Conservation (phyloP, 1,140 invertebrate genomes). For the Drosophila hydei region DNA sequence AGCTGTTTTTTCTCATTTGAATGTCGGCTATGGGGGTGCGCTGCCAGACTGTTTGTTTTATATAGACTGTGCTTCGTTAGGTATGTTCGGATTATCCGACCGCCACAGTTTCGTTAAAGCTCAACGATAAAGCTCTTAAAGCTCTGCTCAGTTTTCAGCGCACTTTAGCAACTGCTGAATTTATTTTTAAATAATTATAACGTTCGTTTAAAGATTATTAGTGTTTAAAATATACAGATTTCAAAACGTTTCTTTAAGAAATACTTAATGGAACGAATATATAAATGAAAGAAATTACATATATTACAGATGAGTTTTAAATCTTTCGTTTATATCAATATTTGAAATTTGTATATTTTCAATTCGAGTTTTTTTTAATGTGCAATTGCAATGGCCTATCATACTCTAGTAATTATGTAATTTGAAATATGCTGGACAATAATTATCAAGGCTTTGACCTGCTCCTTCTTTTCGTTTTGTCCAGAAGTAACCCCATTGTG, state of each 20-base stretch:
- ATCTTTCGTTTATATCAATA: no score
- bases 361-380: background rate
- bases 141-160: background rate
- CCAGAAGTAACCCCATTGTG: background rate
- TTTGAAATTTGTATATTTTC: background rate
- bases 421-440: background rate
- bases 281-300: no score
- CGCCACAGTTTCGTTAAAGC: conserved; percentile 9
- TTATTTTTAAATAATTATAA: no score
- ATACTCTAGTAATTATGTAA: background rate
- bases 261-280: no score
- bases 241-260: no score
- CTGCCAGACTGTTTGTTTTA: conserved; percentile 3
- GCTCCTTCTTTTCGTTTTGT: background rate
- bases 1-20: no score
- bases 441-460: background rate
- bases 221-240: no score
- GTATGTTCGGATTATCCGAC: background rate
- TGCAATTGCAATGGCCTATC: background rate
- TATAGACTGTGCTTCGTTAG: background rate
- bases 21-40: background rate
- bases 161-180: background rate
- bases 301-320: no score
- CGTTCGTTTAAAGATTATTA: no score
- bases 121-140: background rate